Evolutionary conservation across 2,888 invertebrate species (phyloP), one percentile per base, ranked within the genome.

Genomic region (Drosophila ustulata): DNA sequence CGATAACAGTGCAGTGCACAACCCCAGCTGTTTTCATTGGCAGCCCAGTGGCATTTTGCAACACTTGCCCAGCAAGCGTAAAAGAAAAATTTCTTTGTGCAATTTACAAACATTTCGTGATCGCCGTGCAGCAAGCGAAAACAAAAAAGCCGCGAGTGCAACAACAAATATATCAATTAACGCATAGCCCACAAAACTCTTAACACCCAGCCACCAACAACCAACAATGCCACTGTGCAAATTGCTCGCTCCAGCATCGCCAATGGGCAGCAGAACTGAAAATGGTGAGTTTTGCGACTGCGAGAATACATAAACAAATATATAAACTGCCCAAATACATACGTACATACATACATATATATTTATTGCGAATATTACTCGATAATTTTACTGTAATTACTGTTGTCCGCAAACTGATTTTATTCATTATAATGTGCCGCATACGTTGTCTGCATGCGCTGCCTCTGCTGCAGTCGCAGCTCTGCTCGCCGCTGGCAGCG

Each of bases 181-280:
- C 55, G 51, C 46, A 46, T 41, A 39, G 25, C 34, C 18, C 1
- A 18, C 37, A 37, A 52, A 43, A 59, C 43, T 56, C 51, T 46
- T 25, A 50, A 39, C 37, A 67, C 9, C 23, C 41, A 28, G 26
- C 32, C 18, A 13, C 28, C 39, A 61, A 65, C 76, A 61, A 68
- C 64, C 34, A 34, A 68, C 57, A 76, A 76, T 76, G 78, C 71
- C 72, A 59, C 61, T 75, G 67, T 71, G 77, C 78, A 57, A 71
- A 71, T 56, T 51, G 65, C 59, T 43, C 58, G 58, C 56, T 30
- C 62, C 63, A 61, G 74, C 73, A 70, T 64, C 53, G 68, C 58
- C 61, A 68, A 61, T 71, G 67, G 82, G 68, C 56, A 83, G 83
- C 87, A 83, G 84, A 83, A 87, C 87, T 83, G 80, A 87, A 81